Conservation (phyloP, 2,888 invertebrate species). For the Acronicta leporina region DNA sequence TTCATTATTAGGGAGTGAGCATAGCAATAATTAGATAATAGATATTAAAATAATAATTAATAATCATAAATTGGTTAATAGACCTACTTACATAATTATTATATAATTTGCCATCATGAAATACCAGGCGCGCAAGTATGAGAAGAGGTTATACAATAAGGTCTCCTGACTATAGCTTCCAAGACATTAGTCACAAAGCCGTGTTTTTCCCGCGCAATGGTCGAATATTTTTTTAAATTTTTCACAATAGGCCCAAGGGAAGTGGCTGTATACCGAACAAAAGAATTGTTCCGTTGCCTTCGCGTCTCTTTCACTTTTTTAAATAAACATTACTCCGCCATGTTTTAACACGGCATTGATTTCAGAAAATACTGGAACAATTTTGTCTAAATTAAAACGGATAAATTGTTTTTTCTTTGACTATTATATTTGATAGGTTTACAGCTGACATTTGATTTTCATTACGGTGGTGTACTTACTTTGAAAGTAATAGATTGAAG, state of each 20-base stretch:
- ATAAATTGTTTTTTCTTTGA: slow-evolving; percentile 19
- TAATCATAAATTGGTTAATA: no score
- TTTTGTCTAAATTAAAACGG: slow-evolving; percentile 16
- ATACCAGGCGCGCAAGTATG: slow-evolving; percentile 30
- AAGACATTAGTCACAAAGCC: slow-evolving; percentile 44
- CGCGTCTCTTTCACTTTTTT: slow-evolving; percentile 45
- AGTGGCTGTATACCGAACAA: slow-evolving; percentile 58
- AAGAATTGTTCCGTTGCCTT: slow-evolving; percentile 53
- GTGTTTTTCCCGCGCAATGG: slow-evolving; percentile 34
- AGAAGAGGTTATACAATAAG: slow-evolving; percentile 28
- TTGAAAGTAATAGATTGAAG: no score
- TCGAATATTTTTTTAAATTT: slow-evolving; percentile 40
- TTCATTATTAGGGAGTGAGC: no score
- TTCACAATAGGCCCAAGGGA: slow-evolving; percentile 57
- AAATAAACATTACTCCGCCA: slow-evolving; percentile 37
- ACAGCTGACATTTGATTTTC: background rate
- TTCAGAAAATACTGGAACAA: slow-evolving; percentile 27
- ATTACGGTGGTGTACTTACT: no score
- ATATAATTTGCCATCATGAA: background rate
- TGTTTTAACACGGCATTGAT: slow-evolving; percentile 40
- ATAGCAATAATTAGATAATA: no score
- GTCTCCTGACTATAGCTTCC: slow-evolving; percentile 15
- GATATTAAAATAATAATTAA: no score
- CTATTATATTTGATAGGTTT: slow-evolving; percentile 9
- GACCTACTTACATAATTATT: no score